Conservation (phyloP, 1,140 invertebrate genomes). For the Drosophila equinoxialis region DNA sequence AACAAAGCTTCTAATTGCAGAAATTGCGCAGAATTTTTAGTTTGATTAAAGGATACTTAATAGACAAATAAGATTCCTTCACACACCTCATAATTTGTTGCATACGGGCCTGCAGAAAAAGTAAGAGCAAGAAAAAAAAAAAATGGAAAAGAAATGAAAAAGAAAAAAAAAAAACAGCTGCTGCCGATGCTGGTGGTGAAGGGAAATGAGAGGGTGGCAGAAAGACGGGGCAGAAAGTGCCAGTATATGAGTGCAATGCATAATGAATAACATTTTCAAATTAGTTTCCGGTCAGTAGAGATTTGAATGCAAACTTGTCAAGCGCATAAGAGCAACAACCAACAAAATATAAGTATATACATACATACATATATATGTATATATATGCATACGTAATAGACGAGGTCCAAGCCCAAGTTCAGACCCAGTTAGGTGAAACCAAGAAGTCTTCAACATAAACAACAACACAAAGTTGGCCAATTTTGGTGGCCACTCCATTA, state of each 20-base stretch:
- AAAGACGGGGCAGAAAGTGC: slow-evolving; percentile 16
- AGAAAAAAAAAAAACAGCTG: not conserved
- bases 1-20: too few relatives aligned
- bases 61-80: not conserved
- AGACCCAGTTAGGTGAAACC: not conserved
- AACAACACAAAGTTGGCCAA: too few relatives aligned
- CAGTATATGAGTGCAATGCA: slow-evolving; percentile 62
- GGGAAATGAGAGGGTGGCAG: not conserved
- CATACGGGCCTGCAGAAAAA: slow-evolving; percentile 32
- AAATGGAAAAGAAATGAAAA: not conserved
- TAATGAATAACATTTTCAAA: slow-evolving; percentile 81
- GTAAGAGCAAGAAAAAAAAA: slow-evolving; percentile 12
- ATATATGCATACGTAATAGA: too few relatives aligned
- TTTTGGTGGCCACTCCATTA: too few relatives aligned
- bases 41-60: not conserved
- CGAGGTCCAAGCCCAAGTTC: not conserved
- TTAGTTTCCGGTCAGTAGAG: slow-evolving; percentile 80
- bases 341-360: not conserved
- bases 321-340: slow-evolving; percentile 51
- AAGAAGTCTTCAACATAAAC: not conserved
- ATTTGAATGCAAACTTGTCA: slow-evolving; percentile 70
- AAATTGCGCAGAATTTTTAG: too few relatives aligned
- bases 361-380: not conserved
- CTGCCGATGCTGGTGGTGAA: not conserved
- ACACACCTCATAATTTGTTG: slow-evolving; percentile 7